These are phyloP conservation scores for Circaetus cinerascens DNA, from an alignment of 2,113 vertebrate genomes.

Conservation along the genomic window DNA sequence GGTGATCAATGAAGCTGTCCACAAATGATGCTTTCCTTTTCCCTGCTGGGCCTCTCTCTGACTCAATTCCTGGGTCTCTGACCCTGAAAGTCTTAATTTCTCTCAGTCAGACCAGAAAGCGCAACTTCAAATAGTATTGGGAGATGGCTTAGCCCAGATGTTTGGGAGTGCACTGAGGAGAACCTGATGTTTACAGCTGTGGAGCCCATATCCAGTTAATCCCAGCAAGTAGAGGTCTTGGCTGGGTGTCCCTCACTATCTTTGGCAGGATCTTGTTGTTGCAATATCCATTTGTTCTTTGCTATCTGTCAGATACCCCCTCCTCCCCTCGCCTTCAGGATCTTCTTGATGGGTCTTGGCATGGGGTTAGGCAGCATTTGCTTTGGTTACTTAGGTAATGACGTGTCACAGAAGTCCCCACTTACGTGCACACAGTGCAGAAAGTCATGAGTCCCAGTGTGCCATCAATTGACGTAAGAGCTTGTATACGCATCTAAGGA, in stretches of 20 bases:
- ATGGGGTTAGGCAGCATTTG: neutral
- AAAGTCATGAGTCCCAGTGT: neutral
- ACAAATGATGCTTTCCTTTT: neutral
- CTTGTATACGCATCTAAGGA: neutral
- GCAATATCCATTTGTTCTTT: neutral
- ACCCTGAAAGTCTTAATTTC: neutral
- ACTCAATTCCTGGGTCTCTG: neutral
- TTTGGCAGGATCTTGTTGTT: neutral
- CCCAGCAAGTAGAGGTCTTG: neutral
- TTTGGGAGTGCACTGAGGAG: neutral
- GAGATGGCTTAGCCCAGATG: neutral
- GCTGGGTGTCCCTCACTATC: neutral
- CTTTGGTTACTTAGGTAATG: neutral
- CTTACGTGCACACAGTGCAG: neutral
- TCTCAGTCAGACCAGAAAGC: neutral
- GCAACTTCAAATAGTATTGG: neutral
- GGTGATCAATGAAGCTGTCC: neutral
- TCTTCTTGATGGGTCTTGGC: neutral
- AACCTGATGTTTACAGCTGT: neutral
- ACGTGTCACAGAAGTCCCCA: neutral
- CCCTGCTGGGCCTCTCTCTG: constrained; percentile 2
- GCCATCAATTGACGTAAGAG: neutral
- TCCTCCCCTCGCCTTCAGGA: neutral
- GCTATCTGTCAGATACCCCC: neutral
- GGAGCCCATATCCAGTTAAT: neutral